These are phyloP conservation scores for Campoletis raptor DNA, from an alignment of 2,888 invertebrate species.

Conservation along the genomic window DNA sequence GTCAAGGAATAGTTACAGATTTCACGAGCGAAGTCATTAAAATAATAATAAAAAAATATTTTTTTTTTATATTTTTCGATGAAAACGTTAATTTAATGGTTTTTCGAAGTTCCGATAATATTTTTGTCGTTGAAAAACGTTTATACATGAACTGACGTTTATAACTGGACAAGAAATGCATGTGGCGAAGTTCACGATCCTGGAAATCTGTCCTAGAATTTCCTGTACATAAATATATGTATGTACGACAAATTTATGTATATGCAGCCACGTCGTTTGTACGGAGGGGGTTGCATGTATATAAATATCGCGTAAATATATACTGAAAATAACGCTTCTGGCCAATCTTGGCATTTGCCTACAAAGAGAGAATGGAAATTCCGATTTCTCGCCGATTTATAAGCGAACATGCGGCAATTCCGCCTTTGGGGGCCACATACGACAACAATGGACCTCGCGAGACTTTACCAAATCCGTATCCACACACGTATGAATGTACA, in stretches of 20 bases:
- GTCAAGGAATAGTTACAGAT: too few relatives aligned
- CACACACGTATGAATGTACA: neutral
- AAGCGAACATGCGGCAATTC: constrained; percentile 25
- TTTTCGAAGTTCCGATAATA: too few relatives aligned
- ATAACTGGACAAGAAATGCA: neutral
- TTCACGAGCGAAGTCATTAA: too few relatives aligned
- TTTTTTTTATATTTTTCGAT: neutral
- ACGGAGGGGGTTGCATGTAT: neutral
- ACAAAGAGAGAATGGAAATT: constrained; percentile 61
- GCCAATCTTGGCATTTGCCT: constrained; percentile 53
- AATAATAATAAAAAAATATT: neutral
- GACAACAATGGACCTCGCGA: constrained; percentile 55
- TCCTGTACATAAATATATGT: neutral
- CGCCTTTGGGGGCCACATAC: constrained; percentile 5
- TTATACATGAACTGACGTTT: neutral
- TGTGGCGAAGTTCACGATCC: constrained; percentile 5
- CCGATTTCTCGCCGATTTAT: constrained; percentile 62
- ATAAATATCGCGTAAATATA: constrained; percentile 5
- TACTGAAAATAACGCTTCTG: constrained; percentile 39
- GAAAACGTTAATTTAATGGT: too few relatives aligned
- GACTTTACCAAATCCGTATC: constrained; percentile 49
- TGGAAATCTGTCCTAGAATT: constrained; percentile 11
- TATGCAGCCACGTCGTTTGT: neutral
- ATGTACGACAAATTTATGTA: neutral
- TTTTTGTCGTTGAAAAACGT: neutral